A percentile compares a stretch with the other conserved stretches of the same genome.
Conservation (phyloP, 2,797 vertebrate species). For the Melanotaenia trifasciata region DNA sequence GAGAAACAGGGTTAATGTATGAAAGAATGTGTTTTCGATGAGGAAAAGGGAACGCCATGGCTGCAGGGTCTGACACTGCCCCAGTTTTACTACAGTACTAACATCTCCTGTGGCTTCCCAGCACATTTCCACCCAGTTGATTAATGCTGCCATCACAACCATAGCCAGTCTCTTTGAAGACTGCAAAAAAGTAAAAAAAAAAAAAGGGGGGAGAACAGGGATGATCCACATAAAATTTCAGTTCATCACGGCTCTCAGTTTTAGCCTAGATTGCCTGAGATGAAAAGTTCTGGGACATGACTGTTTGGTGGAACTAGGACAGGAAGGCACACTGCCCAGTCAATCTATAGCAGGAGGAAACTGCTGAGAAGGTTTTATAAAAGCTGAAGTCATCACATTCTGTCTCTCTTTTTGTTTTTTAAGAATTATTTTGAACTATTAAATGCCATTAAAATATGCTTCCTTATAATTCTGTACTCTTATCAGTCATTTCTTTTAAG, state of each 20-base stretch:
- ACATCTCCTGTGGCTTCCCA: constrained; percentile 75
- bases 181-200: background rate
- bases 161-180: constrained; percentile 68
- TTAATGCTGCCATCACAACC: constrained; percentile 75
- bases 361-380: constrained; percentile 25
- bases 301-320: constrained; percentile 49
- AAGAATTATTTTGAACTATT: too few relatives aligned
- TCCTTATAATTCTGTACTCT: background rate
- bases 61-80: constrained; percentile 78
- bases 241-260: constrained; percentile 40
- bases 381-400: constrained; percentile 15
- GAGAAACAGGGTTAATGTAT: constrained; percentile 77
- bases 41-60: constrained; percentile 67
- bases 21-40: constrained; percentile 70
- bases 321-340: constrained; percentile 30
- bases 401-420: too few relatives aligned
- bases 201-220: constrained; percentile 19
- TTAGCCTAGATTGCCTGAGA: constrained; percentile 54
- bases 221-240: constrained; percentile 61
- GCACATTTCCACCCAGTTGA: constrained; percentile 74
- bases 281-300: constrained; percentile 58
- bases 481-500: background rate
- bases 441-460: background rate
- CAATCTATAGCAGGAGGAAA: background rate
- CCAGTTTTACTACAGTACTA: constrained; percentile 73